A percentile compares a stretch with the other conserved stretches of the same genome.
Conservation (phyloP, 2,888 invertebrate species). For the Odontocerum albicorne region DNA sequence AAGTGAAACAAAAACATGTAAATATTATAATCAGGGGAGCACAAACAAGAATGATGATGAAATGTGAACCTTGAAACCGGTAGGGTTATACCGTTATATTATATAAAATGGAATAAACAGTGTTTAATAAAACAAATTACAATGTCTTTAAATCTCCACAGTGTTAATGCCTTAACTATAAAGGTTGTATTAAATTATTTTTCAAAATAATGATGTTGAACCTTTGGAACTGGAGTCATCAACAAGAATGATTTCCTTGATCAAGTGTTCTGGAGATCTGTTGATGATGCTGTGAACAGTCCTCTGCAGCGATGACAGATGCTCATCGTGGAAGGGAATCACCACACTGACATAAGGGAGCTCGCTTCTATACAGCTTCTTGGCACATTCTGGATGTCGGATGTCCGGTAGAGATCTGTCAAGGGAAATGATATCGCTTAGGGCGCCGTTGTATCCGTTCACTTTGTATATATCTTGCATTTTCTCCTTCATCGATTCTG, state of each 20-base stretch:
- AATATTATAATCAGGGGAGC: too few relatives aligned
- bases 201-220: too few relatives aligned
- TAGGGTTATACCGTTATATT: too few relatives aligned
- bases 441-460: constrained; percentile 92
- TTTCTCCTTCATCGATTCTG: constrained; percentile 57
- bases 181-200: too few relatives aligned
- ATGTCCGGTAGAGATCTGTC: constrained; percentile 83
- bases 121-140: too few relatives aligned
- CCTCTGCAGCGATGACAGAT: constrained; percentile 82
- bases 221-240: constrained; percentile 83
- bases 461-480: constrained; percentile 75
- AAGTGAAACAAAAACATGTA: too few relatives aligned
- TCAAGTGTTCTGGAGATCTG: constrained; percentile 74
- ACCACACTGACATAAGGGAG: constrained; percentile 85
- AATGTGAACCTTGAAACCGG: too few relatives aligned
- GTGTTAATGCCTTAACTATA: too few relatives aligned
- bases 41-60: too few relatives aligned
- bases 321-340: constrained; percentile 93
- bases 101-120: too few relatives aligned
- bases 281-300: constrained; percentile 81
- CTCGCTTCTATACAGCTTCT: constrained; percentile 66
- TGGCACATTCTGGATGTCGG: constrained; percentile 66
- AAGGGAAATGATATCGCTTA: constrained; percentile 87
- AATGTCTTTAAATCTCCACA: too few relatives aligned
- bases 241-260: constrained; percentile 86